Evolutionary conservation across 2,888 invertebrate genomes (phyloP), one percentile per base, ranked within the genome.

Genomic region (Pterostichus niger): DNA sequence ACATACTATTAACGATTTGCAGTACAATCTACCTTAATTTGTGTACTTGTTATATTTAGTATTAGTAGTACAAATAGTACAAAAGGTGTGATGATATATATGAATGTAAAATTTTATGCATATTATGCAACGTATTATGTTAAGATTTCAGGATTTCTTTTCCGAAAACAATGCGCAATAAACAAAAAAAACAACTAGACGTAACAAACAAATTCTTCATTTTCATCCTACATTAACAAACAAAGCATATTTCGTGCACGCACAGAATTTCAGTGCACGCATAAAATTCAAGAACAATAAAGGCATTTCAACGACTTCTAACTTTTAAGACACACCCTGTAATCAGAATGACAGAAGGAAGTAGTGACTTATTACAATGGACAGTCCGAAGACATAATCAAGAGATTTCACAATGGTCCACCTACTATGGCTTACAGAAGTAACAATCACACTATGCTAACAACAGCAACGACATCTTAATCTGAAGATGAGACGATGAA

Each of bases 201-300:
- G 6, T 6, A 49, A 49, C 11, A 11, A 49, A 33, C 10, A 64
- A 64, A 64, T 64, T 35, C 64, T 31, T 13, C 64, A 35, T 64
- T 64, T 49, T 64, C 64, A 64, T 64, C 64, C 64, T 40, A 64
- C 64, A 64, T 64, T 64, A 64, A 33, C 64, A 64, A 64, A 64
- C 64, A 59, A 59, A 59, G 59, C 59, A 59, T 59, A 24, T 59
- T 59, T 52, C n/a, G 9, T 13, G 7, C 59, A 61, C 61, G 61
- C 61, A 61, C 31, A n/a, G 17, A 61, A 24, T 24, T 59, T 24
- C 59, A 59, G 13, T n/a, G 5, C 9, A 40, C 40, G 9, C 40
- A 40, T 40, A 7, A 40, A 40, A 40, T 40, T 24, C 59, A 24
- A 40, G 10, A 64, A 64, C 64, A 13, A 33, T 59, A 59, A 24